Percentiles rank a stretch among this genome's conserved stretches.
Evolutionary conservation across 2,113 vertebrate species (phyloP).

Genomic region (Urocynchramus pylzowi): DNA sequence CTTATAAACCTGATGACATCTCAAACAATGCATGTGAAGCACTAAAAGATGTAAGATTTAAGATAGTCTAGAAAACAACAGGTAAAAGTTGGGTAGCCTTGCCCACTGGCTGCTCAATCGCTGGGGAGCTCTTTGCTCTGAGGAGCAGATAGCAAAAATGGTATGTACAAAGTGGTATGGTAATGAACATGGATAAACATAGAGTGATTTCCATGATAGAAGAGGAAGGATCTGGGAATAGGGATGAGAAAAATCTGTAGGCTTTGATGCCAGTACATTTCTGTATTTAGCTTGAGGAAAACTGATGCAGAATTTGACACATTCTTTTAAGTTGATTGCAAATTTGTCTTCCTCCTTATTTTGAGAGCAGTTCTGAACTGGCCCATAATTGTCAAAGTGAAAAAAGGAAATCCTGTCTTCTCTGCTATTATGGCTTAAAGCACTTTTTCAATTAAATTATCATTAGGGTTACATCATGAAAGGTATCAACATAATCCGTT

Average conservation of each 20-base stretch:
- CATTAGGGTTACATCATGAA: slow-evolving; percentile 64
- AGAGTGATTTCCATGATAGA: background rate
- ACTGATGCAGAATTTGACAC: slow-evolving; percentile 2
- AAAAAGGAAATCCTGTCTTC: slow-evolving; percentile 41
- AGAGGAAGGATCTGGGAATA: background rate
- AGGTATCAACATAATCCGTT: slow-evolving; percentile 64
- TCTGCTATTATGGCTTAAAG: slow-evolving; percentile 57
- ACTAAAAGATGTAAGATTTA: background rate
- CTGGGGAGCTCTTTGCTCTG: background rate
- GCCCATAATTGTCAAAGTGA: slow-evolving; percentile 48
- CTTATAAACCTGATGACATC: background rate
- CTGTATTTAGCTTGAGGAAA: slow-evolving; percentile 31
- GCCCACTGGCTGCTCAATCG: background rate
- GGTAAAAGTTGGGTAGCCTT: background rate
- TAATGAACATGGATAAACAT: background rate
- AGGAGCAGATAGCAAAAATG: background rate
- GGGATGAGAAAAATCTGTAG: background rate
- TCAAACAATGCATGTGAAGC: background rate
- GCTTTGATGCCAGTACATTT: background rate
- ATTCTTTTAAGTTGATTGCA: slow-evolving; percentile 43
- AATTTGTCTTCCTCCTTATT: slow-evolving; percentile 21
- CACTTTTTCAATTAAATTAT: slow-evolving; percentile 66
- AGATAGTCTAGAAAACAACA: background rate
- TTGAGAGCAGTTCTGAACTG: slow-evolving; percentile 39
- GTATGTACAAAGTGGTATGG: background rate